Percentiles rank a stretch among this genome's conserved stretches.
These are phyloP conservation scores for Thymelicus sylvestris DNA, from an alignment of 2,888 invertebrate genomes.

Conservation along the genomic window DNA sequence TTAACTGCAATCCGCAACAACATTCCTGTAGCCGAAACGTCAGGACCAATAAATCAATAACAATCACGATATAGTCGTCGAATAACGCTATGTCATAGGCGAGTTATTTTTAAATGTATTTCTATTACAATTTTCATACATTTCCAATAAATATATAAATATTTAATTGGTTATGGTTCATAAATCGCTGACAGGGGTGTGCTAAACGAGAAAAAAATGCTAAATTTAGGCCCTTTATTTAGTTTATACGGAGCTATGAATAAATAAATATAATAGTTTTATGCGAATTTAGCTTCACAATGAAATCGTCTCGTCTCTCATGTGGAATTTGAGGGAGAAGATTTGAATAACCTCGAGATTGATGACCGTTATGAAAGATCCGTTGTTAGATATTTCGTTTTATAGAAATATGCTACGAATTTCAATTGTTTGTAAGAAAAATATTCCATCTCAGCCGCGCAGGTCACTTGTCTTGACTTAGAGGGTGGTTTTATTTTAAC, in stretches of 20 bases:
- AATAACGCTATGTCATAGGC: slow-evolving; percentile 8
- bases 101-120: slow-evolving; percentile 13
- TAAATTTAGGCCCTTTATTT: slow-evolving; percentile 1
- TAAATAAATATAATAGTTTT: slow-evolving; percentile 4
- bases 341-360: background rate
- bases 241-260: background rate
- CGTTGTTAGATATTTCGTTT: background rate
- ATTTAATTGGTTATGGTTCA: slow-evolving; percentile 4
- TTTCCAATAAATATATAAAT: slow-evolving; percentile 3
- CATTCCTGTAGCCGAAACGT: slow-evolving; percentile 11
- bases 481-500: background rate
- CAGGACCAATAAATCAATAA: slow-evolving; percentile 18
- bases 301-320: background rate
- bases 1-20: slow-evolving; percentile 3
- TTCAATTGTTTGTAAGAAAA: background rate
- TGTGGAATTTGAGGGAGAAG: background rate
- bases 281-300: background rate
- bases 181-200: slow-evolving; percentile 1
- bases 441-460: too few relatives aligned
- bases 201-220: slow-evolving; percentile 19
- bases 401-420: background rate
- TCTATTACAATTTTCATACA: slow-evolving; percentile 10
- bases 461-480: too few relatives aligned
- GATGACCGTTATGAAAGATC: background rate
- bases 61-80: slow-evolving; percentile 4